A percentile compares a stretch with the other conserved stretches of the same genome.
phyloP scores from a whole-genome alignment of 2,888 invertebrate species.

The Deilephila elpenor region DNA sequence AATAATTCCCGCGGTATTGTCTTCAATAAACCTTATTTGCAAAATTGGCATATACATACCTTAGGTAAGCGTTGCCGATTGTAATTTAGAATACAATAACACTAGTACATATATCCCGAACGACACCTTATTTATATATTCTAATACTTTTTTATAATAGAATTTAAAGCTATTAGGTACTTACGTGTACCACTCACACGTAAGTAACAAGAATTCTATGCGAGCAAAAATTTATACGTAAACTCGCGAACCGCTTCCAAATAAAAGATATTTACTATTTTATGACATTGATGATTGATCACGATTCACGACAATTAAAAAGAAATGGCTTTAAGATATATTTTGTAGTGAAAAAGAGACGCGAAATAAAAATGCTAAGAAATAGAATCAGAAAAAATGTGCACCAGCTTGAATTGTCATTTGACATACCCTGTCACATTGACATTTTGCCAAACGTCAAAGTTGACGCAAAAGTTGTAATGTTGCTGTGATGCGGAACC shows the following conservation, averaged over 20 bases:
- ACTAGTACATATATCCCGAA: background rate
- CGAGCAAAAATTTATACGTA: background rate
- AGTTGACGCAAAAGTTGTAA: too few species aligned
- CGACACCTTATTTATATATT: background rate
- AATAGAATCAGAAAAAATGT: background rate
- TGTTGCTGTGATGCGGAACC: too few species aligned
- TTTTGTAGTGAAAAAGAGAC: background rate
- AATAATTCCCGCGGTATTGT: background rate
- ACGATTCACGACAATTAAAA: too few species aligned
- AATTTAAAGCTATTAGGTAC: background rate
- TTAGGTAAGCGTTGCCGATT: background rate
- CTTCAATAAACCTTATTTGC: background rate
- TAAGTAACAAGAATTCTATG: background rate
- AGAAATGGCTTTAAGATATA: background rate
- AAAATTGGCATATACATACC: background rate
- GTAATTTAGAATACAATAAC: background rate
- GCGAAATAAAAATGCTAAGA: background rate
- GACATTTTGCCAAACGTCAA: background rate
- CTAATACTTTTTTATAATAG: background rate
- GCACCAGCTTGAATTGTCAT: too few species aligned
- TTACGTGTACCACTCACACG: background rate
- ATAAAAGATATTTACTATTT: background rate
- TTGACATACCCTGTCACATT: background rate
- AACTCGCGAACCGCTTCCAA: background rate
- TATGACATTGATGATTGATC: background rate